Conservation (phyloP, 2,113 vertebrate species). For the Myanophis thanlyinensis region DNA sequence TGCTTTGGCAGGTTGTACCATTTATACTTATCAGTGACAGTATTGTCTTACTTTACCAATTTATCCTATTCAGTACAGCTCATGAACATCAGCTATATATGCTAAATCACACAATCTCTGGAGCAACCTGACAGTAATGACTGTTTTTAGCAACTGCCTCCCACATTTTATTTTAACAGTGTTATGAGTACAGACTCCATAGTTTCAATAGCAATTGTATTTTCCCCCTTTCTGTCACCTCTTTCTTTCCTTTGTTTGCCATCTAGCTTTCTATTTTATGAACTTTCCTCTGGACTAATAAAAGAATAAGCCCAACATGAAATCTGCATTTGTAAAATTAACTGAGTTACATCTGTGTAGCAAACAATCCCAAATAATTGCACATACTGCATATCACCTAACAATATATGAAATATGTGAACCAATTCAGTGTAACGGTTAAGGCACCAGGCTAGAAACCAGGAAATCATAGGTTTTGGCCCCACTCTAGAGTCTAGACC, state of each 20-base stretch:
- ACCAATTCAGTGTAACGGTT: not conserved
- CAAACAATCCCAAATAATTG: not conserved
- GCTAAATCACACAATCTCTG: not conserved
- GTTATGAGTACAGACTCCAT: not conserved
- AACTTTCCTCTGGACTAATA: not conserved
- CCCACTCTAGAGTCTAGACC: too few species aligned
- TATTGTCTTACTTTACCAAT: not conserved
- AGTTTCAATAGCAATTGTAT: not conserved
- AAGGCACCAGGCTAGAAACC: not conserved
- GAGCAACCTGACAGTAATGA: not conserved
- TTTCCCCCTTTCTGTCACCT: not conserved
- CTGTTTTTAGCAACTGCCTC: not conserved
- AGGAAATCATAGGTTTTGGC: not conserved
- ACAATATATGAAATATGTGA: not conserved
- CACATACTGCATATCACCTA: not conserved
- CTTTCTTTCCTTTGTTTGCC: not conserved
- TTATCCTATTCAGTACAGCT: not conserved
- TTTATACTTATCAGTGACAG: not conserved
- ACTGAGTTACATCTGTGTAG: not conserved
- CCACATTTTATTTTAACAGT: not conserved
- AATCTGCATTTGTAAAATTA: not conserved
- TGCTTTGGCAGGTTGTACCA: not conserved
- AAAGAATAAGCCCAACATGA: not conserved
- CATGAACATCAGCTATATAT: not conserved
- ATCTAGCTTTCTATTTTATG: not conserved